Conservation (phyloP, 2,888 invertebrate genomes). For the Hofmannophila pseudospretella region DNA sequence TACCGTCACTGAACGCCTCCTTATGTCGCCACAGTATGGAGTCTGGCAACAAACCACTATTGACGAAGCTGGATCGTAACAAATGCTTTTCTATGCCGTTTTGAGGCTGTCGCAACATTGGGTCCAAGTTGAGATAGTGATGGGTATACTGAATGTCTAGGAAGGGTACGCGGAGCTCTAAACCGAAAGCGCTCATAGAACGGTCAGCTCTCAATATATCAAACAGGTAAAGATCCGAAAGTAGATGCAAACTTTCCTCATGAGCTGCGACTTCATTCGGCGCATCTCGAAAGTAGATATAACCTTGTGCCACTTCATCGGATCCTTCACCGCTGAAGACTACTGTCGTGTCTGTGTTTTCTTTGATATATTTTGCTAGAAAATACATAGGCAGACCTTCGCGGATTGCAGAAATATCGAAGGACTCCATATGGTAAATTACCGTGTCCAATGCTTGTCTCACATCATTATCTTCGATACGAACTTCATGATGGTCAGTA, state of each 20-base stretch:
- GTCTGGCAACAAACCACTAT: conserved; percentile 84
- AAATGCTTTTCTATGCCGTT: conserved; percentile 91
- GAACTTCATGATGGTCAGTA: conserved; percentile 93
- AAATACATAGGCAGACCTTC: conserved; percentile 92
- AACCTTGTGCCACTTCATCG: conserved; percentile 96
- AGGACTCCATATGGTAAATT: conserved; percentile 93
- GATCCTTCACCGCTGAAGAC: conserved; percentile 96
- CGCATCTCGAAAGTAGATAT: conserved; percentile 95
- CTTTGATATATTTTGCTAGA: conserved; percentile 87
- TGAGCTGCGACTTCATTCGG: conserved; percentile 84
- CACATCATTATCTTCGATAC: conserved; percentile 89
- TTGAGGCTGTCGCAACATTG: conserved; percentile 83
- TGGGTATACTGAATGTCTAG: conserved; percentile 91
- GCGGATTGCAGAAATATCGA: conserved; percentile 91
- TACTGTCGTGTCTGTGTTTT: conserved; percentile 91
- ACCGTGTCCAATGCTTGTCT: conserved; percentile 85
- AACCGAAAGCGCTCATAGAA: conserved; percentile 83
- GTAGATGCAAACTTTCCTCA: conserved; percentile 84
- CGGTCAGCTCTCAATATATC: conserved; percentile 90
- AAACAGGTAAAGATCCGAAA: conserved; percentile 87
- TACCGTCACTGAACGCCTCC: conserved; percentile 92
- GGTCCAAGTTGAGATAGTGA: conserved; percentile 85
- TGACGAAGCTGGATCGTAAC: conserved; percentile 89
- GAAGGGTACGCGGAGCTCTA: conserved; percentile 93
- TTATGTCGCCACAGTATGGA: conserved; percentile 96